Evolutionary conservation across 2,113 vertebrate genomes (phyloP), one percentile per base, ranked within the genome.

Genomic region (Siniperca chuatsi): DNA sequence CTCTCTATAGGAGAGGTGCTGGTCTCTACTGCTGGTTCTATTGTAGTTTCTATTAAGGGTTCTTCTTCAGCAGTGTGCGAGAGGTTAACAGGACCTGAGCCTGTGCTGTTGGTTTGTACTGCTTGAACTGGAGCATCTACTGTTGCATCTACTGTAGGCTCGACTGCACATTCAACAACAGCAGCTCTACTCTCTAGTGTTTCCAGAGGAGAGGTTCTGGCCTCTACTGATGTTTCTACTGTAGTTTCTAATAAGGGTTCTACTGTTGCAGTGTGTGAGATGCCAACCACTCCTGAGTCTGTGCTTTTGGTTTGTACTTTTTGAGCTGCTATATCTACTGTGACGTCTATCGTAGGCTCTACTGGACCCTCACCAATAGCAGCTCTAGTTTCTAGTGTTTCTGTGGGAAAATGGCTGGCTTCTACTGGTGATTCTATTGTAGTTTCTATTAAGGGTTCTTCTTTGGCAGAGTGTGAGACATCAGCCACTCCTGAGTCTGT

Each of bases 21-120:
- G 67, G 79, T 20, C 25, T 75, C 71, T 40, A 35, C 35, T 29
- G 18, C 0, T 42, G 80, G 11, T 50, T 82, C 72, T 54, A 52
- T 4, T 21, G 48, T n/a, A 12, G 55, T 62, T 52, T 76, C 81
- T 62, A 62, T 35, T 25, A 33, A 23, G 1, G 44, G 12, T 52
- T 69, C 61, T 11, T 21, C 21, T 74, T 75, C 2, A 16, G 71
- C 23, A 44, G 6, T 10, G 21, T 18, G 1, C 4, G 64, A 33
- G 7, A 52, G 2, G 4, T 23, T 8, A 13, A 67, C 25, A 1
- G 5, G 8, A 13, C 57, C 60, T 3, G 58, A 52, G 58, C 70
- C 65, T 61, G 4, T 50, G 37, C 12, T 46, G 44, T 16, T 52
- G 15, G 25, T 52, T 79, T 61, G 13, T 25, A n/a, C 29, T 44